Conservation (phyloP, 2,888 invertebrate genomes). For the Oligia strigilis region DNA sequence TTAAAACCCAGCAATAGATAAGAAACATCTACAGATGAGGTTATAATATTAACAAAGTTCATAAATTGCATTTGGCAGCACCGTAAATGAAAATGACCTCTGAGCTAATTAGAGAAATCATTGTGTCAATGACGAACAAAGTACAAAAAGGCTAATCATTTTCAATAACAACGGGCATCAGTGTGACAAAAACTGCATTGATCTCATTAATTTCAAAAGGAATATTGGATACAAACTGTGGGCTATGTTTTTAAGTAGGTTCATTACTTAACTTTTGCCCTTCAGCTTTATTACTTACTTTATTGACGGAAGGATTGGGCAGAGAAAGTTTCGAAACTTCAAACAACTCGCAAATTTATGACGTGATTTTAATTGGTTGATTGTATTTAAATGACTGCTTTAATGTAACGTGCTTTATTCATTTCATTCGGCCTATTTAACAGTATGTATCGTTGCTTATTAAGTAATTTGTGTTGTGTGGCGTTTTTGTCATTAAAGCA, state of each 20-base stretch:
- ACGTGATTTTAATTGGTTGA: conserved; percentile 78
- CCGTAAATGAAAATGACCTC: conserved; percentile 71
- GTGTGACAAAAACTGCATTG: conserved; percentile 73
- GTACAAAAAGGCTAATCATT: conserved; percentile 73
- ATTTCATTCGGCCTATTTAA: conserved; percentile 30
- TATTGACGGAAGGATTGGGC: conserved; percentile 66
- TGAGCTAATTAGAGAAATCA: conserved; percentile 83
- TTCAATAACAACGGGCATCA: conserved; percentile 74
- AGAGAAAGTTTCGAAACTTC: conserved; percentile 76
- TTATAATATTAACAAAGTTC: conserved; percentile 18
- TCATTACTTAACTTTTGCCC: conserved; percentile 37
- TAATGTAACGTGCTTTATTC: conserved; percentile 62
- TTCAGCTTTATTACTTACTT: conserved; percentile 45
- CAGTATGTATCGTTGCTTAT: conserved; percentile 37
- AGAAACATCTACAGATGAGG: conserved; percentile 9
- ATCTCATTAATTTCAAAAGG: conserved; percentile 71
- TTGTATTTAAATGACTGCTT: conserved; percentile 69
- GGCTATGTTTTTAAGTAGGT: conserved; percentile 17
- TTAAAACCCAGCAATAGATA: conserved; percentile 7
- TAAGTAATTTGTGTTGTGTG: conserved; percentile 38
- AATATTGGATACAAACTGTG: conserved; percentile 51
- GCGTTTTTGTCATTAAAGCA: conserved; percentile 45
- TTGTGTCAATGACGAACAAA: conserved; percentile 83
- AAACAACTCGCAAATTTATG: conserved; percentile 70
- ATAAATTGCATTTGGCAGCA: conserved; percentile 38